Conservation (phyloP, 2,113 vertebrate species). For the Cyprinodon variegatus region DNA sequence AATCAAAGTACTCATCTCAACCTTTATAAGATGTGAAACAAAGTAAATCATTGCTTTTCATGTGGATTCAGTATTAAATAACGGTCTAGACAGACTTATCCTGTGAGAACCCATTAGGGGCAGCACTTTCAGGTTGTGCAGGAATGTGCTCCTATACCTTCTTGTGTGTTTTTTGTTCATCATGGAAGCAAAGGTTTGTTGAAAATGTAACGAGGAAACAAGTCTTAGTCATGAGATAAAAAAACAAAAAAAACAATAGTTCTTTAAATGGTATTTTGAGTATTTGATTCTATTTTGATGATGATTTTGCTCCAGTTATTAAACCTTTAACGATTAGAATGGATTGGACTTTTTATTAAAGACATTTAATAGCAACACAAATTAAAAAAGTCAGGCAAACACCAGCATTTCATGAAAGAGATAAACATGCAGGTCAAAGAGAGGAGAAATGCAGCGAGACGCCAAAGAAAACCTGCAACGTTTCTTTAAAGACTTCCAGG, state of each 20-base stretch:
- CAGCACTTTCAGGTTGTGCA: not conserved
- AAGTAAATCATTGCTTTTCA: not conserved
- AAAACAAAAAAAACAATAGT: not conserved
- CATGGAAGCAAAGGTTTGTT: not conserved
- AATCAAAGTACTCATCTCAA: not conserved
- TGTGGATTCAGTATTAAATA: not conserved
- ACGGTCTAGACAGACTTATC: not conserved
- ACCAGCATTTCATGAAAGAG: conserved; percentile 1
- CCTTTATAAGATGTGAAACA: not conserved
- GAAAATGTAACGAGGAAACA: not conserved
- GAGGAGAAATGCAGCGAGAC: not conserved
- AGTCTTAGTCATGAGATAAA: not conserved
- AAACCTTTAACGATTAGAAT: not conserved
- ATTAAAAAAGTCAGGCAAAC: not conserved
- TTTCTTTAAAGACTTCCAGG: not conserved
- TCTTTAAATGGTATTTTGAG: not conserved
- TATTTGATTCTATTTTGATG: not conserved
- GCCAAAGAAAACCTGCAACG: no score
- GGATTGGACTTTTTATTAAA: not conserved
- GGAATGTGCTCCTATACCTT: not conserved
- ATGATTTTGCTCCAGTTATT: not conserved
- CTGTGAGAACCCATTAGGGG: not conserved
- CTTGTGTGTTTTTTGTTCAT: not conserved
- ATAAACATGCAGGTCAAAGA: not conserved
- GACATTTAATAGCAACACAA: not conserved